These are phyloP conservation scores for Leucoraja erinaceus DNA, from an alignment of 2,113 vertebrate genomes.

Conservation along the genomic window DNA sequence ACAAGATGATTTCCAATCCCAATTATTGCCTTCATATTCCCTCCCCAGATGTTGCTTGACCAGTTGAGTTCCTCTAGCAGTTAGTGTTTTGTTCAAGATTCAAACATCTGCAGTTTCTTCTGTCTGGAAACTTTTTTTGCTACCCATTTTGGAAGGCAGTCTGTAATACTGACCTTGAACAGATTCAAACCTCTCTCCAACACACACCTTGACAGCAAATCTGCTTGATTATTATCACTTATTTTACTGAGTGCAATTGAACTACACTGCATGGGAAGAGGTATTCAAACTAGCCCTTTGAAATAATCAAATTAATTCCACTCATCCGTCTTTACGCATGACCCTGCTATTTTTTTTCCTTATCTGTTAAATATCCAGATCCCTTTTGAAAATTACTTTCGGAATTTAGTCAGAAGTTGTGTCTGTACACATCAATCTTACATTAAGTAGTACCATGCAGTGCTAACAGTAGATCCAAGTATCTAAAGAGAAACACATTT, in stretches of 20 bases:
- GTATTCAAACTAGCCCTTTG: not conserved
- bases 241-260: not conserved
- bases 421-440: not conserved
- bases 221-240: not conserved
- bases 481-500: not conserved
- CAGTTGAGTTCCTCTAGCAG: too few species aligned
- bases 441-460: not conserved
- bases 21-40: too few species aligned
- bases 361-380: not conserved
- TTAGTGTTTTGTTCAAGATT: too few species aligned
- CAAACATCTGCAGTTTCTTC: too few species aligned
- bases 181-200: not conserved
- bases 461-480: conserved; percentile 15
- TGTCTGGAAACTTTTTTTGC: too few species aligned
- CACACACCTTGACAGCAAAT: not conserved
- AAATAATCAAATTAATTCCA: not conserved
- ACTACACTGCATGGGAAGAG: not conserved
- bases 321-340: not conserved
- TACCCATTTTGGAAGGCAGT: not conserved
- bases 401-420: not conserved
- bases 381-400: not conserved
- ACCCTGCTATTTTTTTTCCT: not conserved
- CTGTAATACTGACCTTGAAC: not conserved
- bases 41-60: too few species aligned
- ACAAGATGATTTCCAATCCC: too few species aligned